Percentiles rank a stretch among this genome's conserved stretches.
These are phyloP conservation scores for Heliconius hewitsoni DNA, from an alignment of 1,140 invertebrate species.

Conservation along the genomic window DNA sequence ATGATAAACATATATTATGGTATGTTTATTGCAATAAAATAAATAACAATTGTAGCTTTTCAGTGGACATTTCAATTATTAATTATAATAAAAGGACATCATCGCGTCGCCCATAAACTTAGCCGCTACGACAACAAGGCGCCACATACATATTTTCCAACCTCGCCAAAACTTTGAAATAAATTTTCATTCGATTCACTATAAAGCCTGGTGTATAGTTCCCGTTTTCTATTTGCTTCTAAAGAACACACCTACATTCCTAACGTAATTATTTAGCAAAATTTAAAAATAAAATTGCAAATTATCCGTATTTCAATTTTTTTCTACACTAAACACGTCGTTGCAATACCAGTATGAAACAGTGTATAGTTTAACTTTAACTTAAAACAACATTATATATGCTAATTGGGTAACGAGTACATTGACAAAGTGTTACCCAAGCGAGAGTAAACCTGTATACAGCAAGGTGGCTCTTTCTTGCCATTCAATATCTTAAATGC, in stretches of 20 bases:
- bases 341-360: neutral
- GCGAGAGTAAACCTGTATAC: constrained; percentile 29
- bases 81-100: constrained; percentile 41
- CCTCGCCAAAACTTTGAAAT: constrained; percentile 41
- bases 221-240: too few species aligned
- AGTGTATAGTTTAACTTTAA: neutral
- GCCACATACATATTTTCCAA: constrained; percentile 39
- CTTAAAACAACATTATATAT: neutral
- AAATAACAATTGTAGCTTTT: too few species aligned
- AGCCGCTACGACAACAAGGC: constrained; percentile 33
- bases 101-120: constrained; percentile 35
- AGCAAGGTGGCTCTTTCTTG: constrained; percentile 37
- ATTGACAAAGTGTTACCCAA: constrained; percentile 46
- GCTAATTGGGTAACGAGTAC: constrained; percentile 54
- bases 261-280: neutral
- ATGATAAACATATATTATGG: too few species aligned
- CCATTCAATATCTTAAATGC: constrained; percentile 40
- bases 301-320: neutral
- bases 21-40: too few species aligned
- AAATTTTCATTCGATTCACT: constrained; percentile 32
- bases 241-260: too few species aligned
- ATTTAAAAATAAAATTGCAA: neutral
- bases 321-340: neutral
- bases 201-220: neutral
- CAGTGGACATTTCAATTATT: neutral